phyloP scores from a whole-genome alignment of 2,797 vertebrate genomes.

The Siniperca undulata region DNA sequence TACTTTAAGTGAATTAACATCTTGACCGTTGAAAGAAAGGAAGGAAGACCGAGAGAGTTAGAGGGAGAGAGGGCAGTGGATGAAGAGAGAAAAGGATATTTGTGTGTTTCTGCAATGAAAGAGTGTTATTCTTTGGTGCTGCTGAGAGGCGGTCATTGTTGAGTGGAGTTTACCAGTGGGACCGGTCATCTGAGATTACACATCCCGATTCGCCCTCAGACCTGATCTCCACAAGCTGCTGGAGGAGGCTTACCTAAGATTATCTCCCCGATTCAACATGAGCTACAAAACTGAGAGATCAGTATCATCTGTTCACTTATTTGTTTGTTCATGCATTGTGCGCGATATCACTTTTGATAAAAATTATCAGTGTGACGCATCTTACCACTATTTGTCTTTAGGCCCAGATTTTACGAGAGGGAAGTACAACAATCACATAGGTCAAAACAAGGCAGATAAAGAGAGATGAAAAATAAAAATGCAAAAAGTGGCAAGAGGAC shows the following conservation, averaged over 20 bases:
- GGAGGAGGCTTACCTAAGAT: constrained; percentile 69
- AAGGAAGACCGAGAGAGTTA: background rate
- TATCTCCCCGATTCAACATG: constrained; percentile 48
- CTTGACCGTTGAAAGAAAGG: constrained; percentile 41
- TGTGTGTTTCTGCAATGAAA: constrained; percentile 64
- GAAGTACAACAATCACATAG: too few relatives aligned
- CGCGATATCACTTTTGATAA: too few relatives aligned
- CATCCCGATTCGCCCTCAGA: constrained; percentile 49
- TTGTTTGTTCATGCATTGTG: background rate
- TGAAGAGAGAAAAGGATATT: constrained; percentile 54
- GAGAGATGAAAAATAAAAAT: too few relatives aligned
- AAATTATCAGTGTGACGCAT: background rate
- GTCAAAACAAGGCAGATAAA: too few relatives aligned
- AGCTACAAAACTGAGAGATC: background rate
- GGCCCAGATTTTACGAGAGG: background rate
- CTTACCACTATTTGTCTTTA: background rate
- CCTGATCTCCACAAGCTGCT: constrained; percentile 6
- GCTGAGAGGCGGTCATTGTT: constrained; percentile 72
- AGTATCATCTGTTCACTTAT: background rate
- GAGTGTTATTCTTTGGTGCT: constrained; percentile 65
- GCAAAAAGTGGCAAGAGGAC: too few relatives aligned
- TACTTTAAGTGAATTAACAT: constrained; percentile 69
- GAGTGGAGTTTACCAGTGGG: constrained; percentile 31
- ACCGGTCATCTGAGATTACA: constrained; percentile 63
- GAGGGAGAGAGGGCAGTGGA: constrained; percentile 3